Base-by-base conservation (phyloP, 2,888 invertebrate genomes). In the Ectobius pallidus region DNA sequence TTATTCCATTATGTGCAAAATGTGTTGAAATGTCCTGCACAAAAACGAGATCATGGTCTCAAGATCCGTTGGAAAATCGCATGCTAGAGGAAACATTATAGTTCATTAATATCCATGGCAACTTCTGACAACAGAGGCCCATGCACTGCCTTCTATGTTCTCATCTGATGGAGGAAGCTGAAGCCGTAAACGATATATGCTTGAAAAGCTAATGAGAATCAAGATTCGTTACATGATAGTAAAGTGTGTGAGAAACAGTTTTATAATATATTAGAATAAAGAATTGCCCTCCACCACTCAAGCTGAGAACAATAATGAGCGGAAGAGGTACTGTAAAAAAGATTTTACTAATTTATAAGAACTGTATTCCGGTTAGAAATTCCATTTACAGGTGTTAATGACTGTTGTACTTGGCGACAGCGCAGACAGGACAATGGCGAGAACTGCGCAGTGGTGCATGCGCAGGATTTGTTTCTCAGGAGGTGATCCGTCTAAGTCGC, bases 361-460 rank as follows among this genome's bases (percentile, higher is more conserved):
- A 11, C 11, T 34, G 3, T 55, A 27, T 16, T 1, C 7, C 3
- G 3, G 3, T 46, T 3, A 11, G 14, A 27, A 27, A 25, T 27
- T 42, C 39, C 44, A n/a, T 65, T 65, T 65, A 27, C 44, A 65
- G 70, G 70, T 62, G 70, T 30, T 70, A 70, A 70, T 70, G 62
- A 70, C 55, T 58, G 69, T 49, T 69, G 34, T 39, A 69, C 61
- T 44, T 70, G 70, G 62, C 46, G 70, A 70, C 70, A 70, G 30
- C 42, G 34, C 61, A 44, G 72, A 72, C 72, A 72, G 67, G 69
- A 72, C 72, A 72, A 72, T 68, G 68, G 68, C 42, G 32, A 68
- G 72, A 34, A 42, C 16, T 72, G 69, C 69, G 72, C 68, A 72
- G 61, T 69, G 27, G 61, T 34, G 58, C 69, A 62, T 72, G 62